Evolutionary conservation across 2,113 vertebrate species (phyloP).

Genomic region (Micromys minutus): DNA sequence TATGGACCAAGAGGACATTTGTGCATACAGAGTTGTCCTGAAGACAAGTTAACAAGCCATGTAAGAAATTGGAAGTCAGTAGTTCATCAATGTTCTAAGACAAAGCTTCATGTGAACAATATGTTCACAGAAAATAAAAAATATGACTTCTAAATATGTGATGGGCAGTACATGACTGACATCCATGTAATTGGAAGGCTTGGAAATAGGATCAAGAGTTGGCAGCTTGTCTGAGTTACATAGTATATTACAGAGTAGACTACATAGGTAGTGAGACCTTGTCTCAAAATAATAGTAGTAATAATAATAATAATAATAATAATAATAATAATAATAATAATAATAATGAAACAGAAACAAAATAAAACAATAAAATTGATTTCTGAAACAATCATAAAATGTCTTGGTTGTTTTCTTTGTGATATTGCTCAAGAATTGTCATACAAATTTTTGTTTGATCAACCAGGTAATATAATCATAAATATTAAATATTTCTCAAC

Average conservation of each 20-base stretch:
- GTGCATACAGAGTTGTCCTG: not conserved
- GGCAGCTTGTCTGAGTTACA: not conserved
- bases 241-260: not conserved
- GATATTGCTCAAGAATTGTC: constrained; percentile 70
- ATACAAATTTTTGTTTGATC: constrained; percentile 85
- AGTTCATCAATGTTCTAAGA: not conserved
- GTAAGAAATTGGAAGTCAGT: not conserved
- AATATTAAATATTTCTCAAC: constrained; percentile 86
- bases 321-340: no score
- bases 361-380: not conserved
- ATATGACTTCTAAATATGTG: not conserved
- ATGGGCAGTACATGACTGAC: not conserved
- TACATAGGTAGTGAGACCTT: not conserved
- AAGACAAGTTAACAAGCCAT: constrained; percentile 20
- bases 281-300: not conserved
- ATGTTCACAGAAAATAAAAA: not conserved
- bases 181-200: not conserved
- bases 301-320: no score
- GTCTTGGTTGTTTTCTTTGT: constrained; percentile 68
- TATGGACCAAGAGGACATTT: not conserved
- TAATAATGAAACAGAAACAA: not conserved
- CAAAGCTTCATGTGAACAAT: not conserved
- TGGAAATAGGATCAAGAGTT: not conserved
- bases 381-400: constrained; percentile 55
- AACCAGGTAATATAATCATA: constrained; percentile 88